phyloP scores from a whole-genome alignment of 2,113 vertebrate species.

The Vombatus ursinus region DNA sequence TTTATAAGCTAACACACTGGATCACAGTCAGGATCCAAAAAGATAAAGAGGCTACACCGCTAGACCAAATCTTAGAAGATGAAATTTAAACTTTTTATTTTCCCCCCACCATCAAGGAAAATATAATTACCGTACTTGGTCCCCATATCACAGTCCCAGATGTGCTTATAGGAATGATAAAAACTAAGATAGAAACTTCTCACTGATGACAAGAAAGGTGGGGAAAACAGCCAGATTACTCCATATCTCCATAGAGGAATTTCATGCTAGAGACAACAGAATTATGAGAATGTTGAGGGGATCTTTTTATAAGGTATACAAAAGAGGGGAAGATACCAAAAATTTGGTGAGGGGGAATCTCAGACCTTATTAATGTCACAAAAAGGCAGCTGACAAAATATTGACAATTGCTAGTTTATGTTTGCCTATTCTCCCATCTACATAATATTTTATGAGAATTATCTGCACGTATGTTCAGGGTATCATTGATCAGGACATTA shows the following conservation, averaged over 20 bases:
- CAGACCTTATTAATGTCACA: background rate
- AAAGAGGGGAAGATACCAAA: background rate
- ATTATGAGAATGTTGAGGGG: background rate
- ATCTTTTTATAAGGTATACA: background rate
- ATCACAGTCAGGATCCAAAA: background rate
- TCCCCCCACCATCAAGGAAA: background rate
- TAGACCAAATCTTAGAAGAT: background rate
- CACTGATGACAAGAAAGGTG: background rate
- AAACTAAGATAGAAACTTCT: background rate
- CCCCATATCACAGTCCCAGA: background rate
- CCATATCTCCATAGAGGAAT: background rate
- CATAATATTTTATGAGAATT: background rate
- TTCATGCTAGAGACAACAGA: background rate
- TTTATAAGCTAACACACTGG: background rate
- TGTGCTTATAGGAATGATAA: background rate
- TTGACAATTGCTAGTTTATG: background rate
- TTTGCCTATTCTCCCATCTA: background rate
- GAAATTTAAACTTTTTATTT: background rate
- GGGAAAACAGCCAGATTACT: background rate
- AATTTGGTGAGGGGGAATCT: background rate
- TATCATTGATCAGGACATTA: background rate
- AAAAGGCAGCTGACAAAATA: background rate
- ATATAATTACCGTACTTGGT: background rate
- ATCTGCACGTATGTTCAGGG: background rate
- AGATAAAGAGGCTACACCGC: background rate